Evolutionary conservation across 2,113 vertebrate species (phyloP), one percentile per base, ranked within the genome.

Genomic region (Sturnus vulgaris): DNA sequence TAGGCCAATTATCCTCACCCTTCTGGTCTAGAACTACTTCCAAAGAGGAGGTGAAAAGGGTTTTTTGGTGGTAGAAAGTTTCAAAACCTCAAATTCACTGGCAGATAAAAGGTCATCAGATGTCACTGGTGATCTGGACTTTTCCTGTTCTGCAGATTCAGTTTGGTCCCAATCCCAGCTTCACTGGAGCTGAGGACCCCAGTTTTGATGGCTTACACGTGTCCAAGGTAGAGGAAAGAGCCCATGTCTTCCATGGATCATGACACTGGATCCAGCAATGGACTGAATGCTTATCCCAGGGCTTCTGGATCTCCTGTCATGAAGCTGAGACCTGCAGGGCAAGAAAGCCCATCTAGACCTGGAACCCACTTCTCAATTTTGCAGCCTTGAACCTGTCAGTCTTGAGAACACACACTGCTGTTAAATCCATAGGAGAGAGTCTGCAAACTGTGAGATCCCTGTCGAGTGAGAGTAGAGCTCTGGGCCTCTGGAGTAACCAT

Each of bases 241-340:
- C 11, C 12, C 0, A 0, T 49, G 16, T 73, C 28, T 77, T 61
- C 52, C 20, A n/a, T 17, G 9, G 7, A 53, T 86, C 4, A 0
- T 31, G 31, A 20, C 47, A 35, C 33, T 77, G 59, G 35, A 79
- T 84, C 30, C 49, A 76, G 70, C 25, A 75, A 31, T 25, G 21
- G 46, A 25, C 59, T 57, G 12, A 33, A 60, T 64, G 92, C 44
- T n/a, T 37, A 12, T 19, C 16, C 37, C 27, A 56, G 15, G 49
- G 21, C 16, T 90, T 72, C 60, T 84, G 37, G 11, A 64, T 71
- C 31, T 86, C 33, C 52, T 68, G 65, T n/a, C 44, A 31, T 21
- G 31, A 82, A 79, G 39, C 33, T n/a, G 61, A 83, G 17, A 73
- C 10, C 27, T 75, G 61, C 5, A 71, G 49, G 33, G 56, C 27